Evolutionary conservation across 2,888 invertebrate species (phyloP), one percentile per base, ranked within the genome.

Genomic region (Drosophila paramelanica): DNA sequence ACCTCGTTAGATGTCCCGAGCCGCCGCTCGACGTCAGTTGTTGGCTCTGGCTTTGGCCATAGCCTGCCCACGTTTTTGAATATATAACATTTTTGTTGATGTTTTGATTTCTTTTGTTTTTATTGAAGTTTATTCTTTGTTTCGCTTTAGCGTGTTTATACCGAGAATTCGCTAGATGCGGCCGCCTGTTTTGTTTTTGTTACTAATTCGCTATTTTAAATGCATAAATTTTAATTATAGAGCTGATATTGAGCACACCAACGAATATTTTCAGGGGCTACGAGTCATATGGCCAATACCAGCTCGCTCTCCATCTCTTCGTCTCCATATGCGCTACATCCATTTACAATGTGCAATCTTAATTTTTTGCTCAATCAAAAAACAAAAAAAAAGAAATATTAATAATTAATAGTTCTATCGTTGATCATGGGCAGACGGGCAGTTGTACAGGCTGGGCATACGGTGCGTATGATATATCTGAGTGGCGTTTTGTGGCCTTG

Each of bases 171-270:
- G 60, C 56, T 64, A 52, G 56, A 50, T 52, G 60, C 62, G 70
- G 42, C 64, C 70, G 67, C 65, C 60, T 77, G 70, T 64, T 73
- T 77, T 81, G 77, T 79, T 83, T 87, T 84, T 84, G 67, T 74
- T 83, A 58, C 79, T 81, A 81, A 81, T 86, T 81, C 71, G 78
- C 77, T 82, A 73, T 88, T 85, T 77, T 65, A 79, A 82, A 81
- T 88, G 77, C 77, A 79, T 83, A 86, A 79, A 86, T 81, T 88
- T 88, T 88, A 88, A 85, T 85, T 86, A 83, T 83, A 71, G 67
- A 75, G 67, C 73, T 65, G 57, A 75, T 60, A 78, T 23, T 49
- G 25, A 33, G 59, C 60, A 70, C 46, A 65, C 58, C 62, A 64
- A 11, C 59, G 67, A 67, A 64, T 45, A 23, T 36, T 36, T 36